These are phyloP conservation scores for Chrysina gloriosa DNA, from an alignment of 2,888 invertebrate genomes.

Conservation along the genomic window DNA sequence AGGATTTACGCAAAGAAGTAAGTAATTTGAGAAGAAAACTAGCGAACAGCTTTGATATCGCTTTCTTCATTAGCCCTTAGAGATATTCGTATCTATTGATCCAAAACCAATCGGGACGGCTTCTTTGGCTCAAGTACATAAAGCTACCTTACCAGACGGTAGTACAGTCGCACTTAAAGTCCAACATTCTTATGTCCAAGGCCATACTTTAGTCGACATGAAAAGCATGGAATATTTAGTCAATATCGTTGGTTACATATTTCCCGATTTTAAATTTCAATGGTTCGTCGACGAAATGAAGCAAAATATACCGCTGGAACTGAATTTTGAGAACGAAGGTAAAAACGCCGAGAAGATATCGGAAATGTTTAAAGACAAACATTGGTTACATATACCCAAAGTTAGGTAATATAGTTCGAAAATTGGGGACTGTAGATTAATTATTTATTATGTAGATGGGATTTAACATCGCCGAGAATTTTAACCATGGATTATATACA, in stretches of 20 bases:
- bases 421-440: neutral
- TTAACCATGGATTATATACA: conserved; percentile 96
- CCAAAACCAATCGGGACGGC: conserved; percentile 92
- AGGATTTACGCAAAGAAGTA: conserved; percentile 88
- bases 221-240: conserved; percentile 94
- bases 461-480: conserved; percentile 84
- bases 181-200: conserved; percentile 91
- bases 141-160: conserved; percentile 82
- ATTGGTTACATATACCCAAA: conserved; percentile 81
- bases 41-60: neutral
- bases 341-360: conserved; percentile 88
- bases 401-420: conserved; percentile 53
- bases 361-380: conserved; percentile 73
- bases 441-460: conserved; percentile 69
- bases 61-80: conserved; percentile 71
- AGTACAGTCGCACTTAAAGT: conserved; percentile 93
- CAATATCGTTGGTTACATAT: conserved; percentile 82
- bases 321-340: conserved; percentile 92
- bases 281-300: conserved; percentile 98
- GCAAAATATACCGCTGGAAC: conserved; percentile 89
- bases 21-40: conserved; percentile 45
- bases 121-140: conserved; percentile 94
- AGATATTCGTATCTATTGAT: conserved; percentile 88
- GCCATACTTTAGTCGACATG: conserved; percentile 91
- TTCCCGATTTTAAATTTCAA: conserved; percentile 95